phyloP scores from a whole-genome alignment of 2,888 invertebrate species.

The Drosophila pegasa region DNA sequence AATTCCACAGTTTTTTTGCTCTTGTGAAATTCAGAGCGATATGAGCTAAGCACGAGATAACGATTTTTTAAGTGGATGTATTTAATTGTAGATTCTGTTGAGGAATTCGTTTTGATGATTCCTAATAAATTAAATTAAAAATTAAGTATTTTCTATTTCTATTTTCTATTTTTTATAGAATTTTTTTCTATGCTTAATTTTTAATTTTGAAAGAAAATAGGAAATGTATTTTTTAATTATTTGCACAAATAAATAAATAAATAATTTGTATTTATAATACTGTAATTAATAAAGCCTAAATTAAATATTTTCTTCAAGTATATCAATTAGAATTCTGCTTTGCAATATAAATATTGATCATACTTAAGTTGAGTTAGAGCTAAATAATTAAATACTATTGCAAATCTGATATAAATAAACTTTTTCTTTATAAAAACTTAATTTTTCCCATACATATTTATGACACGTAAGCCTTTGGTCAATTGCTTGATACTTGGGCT shows the following conservation, averaged over 20 bases:
- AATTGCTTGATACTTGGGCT: not conserved
- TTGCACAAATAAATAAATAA: not conserved
- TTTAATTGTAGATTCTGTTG: not conserved
- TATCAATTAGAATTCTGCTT: not conserved
- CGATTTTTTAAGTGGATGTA: not conserved
- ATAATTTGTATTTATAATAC: not conserved
- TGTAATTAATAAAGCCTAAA: not conserved
- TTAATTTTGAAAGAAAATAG: too few relatives aligned
- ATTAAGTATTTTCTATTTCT: too few relatives aligned
- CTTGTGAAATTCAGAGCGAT: conserved; percentile 7
- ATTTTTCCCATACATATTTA: not conserved
- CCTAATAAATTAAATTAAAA: not conserved
- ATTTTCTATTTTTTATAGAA: too few relatives aligned
- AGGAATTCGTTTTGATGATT: not conserved
- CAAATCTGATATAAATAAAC: conserved; percentile 3
- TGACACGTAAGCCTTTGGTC: conserved; percentile 1
- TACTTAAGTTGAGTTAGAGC: not conserved
- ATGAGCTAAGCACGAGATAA: not conserved
- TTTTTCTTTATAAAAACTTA: conserved; percentile 1
- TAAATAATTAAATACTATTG: not conserved
- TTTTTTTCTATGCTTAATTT: not conserved
- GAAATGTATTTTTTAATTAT: too few relatives aligned
- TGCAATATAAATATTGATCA: not conserved
- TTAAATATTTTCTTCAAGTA: not conserved
- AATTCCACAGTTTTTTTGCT: not conserved